Evolutionary conservation across 2,113 vertebrate genomes (phyloP).

Genomic region (Spermophilus dauricus): DNA sequence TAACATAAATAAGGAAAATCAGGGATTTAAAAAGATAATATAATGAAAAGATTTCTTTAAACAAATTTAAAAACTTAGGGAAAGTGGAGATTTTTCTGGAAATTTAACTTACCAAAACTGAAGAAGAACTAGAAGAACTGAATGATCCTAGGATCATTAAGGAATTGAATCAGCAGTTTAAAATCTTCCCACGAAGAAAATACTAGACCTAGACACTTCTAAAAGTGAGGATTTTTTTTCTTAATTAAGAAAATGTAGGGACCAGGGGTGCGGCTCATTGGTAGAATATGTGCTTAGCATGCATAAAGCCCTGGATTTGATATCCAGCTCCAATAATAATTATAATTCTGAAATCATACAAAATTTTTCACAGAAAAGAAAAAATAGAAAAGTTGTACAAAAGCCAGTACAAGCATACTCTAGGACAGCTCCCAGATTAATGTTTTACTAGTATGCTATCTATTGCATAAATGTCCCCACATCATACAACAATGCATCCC

Average conservation of each 20-base stretch:
- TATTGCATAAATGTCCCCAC: background rate
- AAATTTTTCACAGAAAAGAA: constrained; percentile 32
- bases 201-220: background rate
- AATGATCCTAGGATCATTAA: background rate
- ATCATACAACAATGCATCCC: background rate
- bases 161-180: background rate
- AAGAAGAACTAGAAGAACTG: constrained; percentile 1
- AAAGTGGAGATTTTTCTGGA: background rate
- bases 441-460: background rate
- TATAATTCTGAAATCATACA: background rate
- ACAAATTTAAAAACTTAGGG: background rate
- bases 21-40: background rate
- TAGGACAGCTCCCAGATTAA: background rate
- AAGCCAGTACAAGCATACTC: background rate
- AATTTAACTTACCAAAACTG: background rate
- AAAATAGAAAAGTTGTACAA: background rate
- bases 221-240: background rate
- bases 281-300: background rate
- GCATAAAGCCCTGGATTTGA: background rate
- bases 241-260: background rate
- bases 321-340: background rate
- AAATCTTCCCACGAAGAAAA: constrained; percentile 33
- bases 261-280: background rate
- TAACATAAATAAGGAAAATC: background rate
- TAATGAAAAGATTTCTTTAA: background rate